phyloP scores from a whole-genome alignment of 2,113 vertebrate genomes.

The Alligator sinensis region DNA sequence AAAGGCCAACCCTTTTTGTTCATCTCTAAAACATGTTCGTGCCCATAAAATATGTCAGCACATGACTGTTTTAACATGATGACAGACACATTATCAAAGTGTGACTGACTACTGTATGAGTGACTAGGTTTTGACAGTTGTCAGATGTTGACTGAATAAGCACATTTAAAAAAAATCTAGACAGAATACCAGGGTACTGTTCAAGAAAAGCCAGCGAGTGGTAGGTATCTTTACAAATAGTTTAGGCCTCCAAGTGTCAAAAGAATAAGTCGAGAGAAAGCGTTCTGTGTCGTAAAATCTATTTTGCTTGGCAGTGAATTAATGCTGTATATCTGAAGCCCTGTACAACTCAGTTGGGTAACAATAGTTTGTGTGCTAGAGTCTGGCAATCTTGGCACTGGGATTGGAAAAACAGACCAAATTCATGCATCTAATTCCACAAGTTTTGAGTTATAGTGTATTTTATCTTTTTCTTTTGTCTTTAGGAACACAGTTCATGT shows the following conservation, averaged over 20 bases:
- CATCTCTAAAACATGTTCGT: conserved; percentile 82
- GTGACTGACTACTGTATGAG: conserved; percentile 71
- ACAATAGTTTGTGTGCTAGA: fast-evolving
- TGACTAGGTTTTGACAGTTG: conserved; percentile 77
- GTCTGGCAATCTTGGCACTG: too few relatives aligned
- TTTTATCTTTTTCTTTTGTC: fast-evolving
- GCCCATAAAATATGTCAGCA: conserved; percentile 87
- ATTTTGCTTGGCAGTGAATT: conserved; percentile 77
- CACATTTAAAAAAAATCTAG: conserved; percentile 65
- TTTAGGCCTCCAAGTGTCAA: conserved; percentile 60
- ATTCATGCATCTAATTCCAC: fast-evolving
- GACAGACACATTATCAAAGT: conserved; percentile 84
- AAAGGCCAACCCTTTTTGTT: conserved; percentile 86
- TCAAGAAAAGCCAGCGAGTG: conserved; percentile 53
- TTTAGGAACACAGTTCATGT: fast-evolving
- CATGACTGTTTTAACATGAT: conserved; percentile 80
- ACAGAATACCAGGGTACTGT: conserved; percentile 60
- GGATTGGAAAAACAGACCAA: not conserved
- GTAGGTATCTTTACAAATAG: conserved; percentile 77
- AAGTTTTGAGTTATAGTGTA: fast-evolving
- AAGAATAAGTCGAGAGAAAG: conserved; percentile 62
- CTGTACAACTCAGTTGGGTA: not conserved
- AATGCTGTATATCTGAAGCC: not conserved
- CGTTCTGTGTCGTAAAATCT: conserved; percentile 69
- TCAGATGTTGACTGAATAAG: conserved; percentile 79